A percentile compares a stretch with the other conserved stretches of the same genome.
Conservation (phyloP, 2,797 vertebrate genomes). For the Lycodopsis pacificus region DNA sequence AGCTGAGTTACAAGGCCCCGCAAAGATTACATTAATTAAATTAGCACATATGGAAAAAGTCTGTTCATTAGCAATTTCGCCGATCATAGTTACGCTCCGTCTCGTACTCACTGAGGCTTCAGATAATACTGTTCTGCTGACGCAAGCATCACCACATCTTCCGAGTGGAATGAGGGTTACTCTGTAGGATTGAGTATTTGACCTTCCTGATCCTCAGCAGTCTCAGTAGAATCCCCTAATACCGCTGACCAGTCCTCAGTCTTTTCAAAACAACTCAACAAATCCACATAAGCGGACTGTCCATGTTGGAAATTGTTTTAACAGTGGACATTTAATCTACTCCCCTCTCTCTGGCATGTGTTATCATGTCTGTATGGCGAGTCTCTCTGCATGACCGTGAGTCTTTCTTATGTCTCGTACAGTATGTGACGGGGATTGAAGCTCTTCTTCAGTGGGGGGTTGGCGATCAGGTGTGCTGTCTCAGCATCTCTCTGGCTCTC, state of each 20-base stretch:
- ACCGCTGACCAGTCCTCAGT: slow-evolving; percentile 21
- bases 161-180: slow-evolving; percentile 10
- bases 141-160: slow-evolving; percentile 34
- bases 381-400: slow-evolving; percentile 12
- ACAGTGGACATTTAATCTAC: slow-evolving; percentile 25
- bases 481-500: slow-evolving; percentile 76
- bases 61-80: not conserved
- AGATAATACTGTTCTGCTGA: slow-evolving; percentile 45
- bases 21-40: not conserved
- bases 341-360: slow-evolving; percentile 8
- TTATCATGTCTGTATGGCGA: not conserved
- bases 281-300: slow-evolving; percentile 8
- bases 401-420: slow-evolving; percentile 29
- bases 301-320: not conserved
- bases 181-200: slow-evolving; percentile 40
- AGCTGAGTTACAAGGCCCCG: slow-evolving; percentile 1
- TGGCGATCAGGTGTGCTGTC: slow-evolving; percentile 78
- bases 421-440: slow-evolving; percentile 56
- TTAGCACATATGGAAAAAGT: not conserved
- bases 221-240: slow-evolving; percentile 33
- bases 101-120: slow-evolving; percentile 16
- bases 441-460: slow-evolving; percentile 68
- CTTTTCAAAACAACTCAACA: slow-evolving; percentile 21
- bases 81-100: not conserved
- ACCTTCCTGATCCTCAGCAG: slow-evolving; percentile 41